phyloP scores from a whole-genome alignment of 2,888 invertebrate species.

The Epirrita christyi region DNA sequence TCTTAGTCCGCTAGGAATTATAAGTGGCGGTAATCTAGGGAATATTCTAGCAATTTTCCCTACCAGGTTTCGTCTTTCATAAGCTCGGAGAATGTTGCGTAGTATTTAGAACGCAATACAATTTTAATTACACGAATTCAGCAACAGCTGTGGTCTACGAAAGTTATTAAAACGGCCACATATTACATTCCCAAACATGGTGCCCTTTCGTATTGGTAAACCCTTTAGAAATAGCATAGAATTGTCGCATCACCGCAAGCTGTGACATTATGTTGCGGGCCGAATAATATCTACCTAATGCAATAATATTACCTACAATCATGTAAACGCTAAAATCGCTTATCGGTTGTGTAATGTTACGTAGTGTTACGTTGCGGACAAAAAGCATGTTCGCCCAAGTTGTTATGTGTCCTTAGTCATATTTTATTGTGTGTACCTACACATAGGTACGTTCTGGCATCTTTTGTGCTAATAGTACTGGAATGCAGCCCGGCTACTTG shows the following conservation, averaged over 20 bases:
- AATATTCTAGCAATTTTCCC: constrained; percentile 42
- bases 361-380: constrained; percentile 30
- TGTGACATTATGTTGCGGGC: constrained; percentile 21
- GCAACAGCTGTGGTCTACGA: constrained; percentile 20
- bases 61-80: constrained; percentile 29
- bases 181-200: constrained; percentile 4
- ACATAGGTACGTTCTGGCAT: constrained; percentile 40
- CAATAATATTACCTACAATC: constrained; percentile 26
- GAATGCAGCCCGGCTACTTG: constrained; percentile 53
- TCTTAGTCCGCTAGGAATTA: constrained; percentile 64
- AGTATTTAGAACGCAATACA: constrained; percentile 25
- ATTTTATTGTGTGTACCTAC: constrained; percentile 35
- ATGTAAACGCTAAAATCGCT: constrained; percentile 31
- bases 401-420: constrained; percentile 18
- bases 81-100: constrained; percentile 24
- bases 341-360: constrained; percentile 38
- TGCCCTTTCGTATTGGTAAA: constrained; percentile 11
- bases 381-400: constrained; percentile 22
- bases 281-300: constrained; percentile 27
- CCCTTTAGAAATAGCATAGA: constrained; percentile 5
- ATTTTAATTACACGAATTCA: constrained; percentile 25
- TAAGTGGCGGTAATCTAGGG: constrained; percentile 66
- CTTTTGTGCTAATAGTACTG: constrained; percentile 53
- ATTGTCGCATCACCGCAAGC: constrained; percentile 19
- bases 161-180: constrained; percentile 18